Evolutionary conservation across 2,888 invertebrate genomes (phyloP), one percentile per base, ranked within the genome.

Genomic region (Cryptocheilus praepositus): DNA sequence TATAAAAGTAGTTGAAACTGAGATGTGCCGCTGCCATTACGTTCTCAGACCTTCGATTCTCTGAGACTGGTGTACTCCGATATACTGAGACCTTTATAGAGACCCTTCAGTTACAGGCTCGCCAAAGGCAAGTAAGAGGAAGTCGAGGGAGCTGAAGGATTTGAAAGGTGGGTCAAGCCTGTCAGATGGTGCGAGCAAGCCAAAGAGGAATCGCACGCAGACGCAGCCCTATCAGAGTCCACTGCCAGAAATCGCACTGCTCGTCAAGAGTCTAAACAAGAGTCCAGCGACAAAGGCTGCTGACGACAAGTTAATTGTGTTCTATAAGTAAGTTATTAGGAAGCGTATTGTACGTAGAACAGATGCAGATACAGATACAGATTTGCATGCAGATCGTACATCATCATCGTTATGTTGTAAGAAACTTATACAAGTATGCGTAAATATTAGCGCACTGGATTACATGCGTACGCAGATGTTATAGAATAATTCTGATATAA

Each of bases 271-370:
- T 57, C 92, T 93, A 0, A 92, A 93, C 0, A 92, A 92, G 18
- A 90, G 91, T 0, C 92, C 79, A 90, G 92, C 86, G 79, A 76
- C 85, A 64, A 89, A 90, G 83, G 91, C 91, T 59, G 91, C 91
- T 53, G 95, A 95, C 80, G 95, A 96, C 76, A 95, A 95, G 84
- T 92, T 96, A 51, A 94, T 95, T 80, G 94, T 96, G 2, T 96
- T 96, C 87, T 96, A 96, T 89, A 96, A 96, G 93, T 95, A 91
- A 89, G 92, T n/a, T n/a, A n/a, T n/a, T n/a, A n/a, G n/a, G n/a
- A n/a, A n/a, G n/a, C n/a, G n/a, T n/a, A n/a, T n/a, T n/a, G n/a
- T n/a, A n/a, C n/a, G n/a, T n/a, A n/a, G n/a, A n/a, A n/a, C n/a
- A n/a, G n/a, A n/a, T n/a, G n/a, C n/a, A n/a, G n/a, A n/a, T n/a